Evolutionary conservation across 2,888 invertebrate genomes (phyloP).

Genomic region (Acleris cristana): DNA sequence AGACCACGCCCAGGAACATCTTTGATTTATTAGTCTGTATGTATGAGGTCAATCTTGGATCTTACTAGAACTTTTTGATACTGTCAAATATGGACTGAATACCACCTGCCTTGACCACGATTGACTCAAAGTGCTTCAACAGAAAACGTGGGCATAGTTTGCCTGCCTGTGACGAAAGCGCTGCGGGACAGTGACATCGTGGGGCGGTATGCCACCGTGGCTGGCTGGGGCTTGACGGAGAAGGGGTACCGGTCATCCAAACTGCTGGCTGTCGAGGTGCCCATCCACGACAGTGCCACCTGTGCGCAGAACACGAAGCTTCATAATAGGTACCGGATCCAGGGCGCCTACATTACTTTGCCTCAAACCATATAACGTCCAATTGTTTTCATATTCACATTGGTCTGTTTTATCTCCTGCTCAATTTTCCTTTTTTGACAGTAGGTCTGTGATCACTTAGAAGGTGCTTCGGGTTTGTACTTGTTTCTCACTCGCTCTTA

Average conservation of each 20-base stretch:
- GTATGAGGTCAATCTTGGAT: too few species aligned
- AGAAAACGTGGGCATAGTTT: constrained; percentile 42
- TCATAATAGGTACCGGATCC: constrained; percentile 28
- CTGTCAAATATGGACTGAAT: too few species aligned
- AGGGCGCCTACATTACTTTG: not conserved
- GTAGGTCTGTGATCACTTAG: too few species aligned
- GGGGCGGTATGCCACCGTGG: constrained; percentile 29
- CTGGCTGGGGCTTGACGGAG: constrained; percentile 47
- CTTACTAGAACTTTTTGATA: too few species aligned
- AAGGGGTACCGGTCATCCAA: constrained; percentile 20
- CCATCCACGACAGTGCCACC: constrained; percentile 27
- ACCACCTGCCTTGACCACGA: not conserved
- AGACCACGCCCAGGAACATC: too few species aligned
- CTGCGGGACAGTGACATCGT: constrained; percentile 26
- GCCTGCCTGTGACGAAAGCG: constrained; percentile 40
- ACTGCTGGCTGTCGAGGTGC: constrained; percentile 39
- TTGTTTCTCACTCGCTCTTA: too few species aligned
- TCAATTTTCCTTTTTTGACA: too few species aligned
- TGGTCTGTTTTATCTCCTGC: too few species aligned
- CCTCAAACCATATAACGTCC: not conserved
- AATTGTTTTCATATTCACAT: not conserved
- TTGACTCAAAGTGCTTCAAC: constrained; percentile 1
- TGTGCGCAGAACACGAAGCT: constrained; percentile 24
- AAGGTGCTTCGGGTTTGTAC: too few species aligned
- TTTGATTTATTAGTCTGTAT: too few species aligned